These are phyloP conservation scores for Trinorchestia longiramus DNA, from an alignment of 1,140 invertebrate species.

Conservation along the genomic window DNA sequence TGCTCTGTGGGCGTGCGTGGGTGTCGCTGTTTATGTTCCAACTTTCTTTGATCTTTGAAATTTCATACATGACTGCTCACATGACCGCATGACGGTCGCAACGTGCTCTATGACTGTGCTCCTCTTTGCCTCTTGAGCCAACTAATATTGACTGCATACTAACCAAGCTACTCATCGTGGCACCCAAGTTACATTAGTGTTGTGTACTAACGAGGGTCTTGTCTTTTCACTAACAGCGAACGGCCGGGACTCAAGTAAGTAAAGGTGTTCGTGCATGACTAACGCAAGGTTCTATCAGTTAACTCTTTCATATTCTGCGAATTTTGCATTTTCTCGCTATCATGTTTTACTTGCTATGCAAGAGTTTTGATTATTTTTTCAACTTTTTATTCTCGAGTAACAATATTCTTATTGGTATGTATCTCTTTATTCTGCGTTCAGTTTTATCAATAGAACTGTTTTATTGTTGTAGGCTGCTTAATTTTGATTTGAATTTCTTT, in stretches of 20 bases:
- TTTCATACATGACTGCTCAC: not conserved
- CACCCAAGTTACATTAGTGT: not conserved
- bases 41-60: too few relatives aligned
- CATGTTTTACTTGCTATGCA: not conserved
- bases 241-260: constrained; percentile 56
- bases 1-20: not conserved
- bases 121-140: not conserved
- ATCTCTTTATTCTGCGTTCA: not conserved
- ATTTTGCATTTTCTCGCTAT: not conserved
- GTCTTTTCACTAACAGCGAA: constrained; percentile 57
- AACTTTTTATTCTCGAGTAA: not conserved
- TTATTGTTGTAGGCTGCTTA: not conserved
- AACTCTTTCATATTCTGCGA: not conserved
- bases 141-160: not conserved
- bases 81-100: not conserved
- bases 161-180: not conserved
- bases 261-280: not conserved
- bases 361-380: not conserved
- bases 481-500: not conserved
- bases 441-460: not conserved
- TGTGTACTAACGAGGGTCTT: constrained; percentile 36
- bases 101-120: not conserved
- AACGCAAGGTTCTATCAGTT: not conserved
- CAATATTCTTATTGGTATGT: too few relatives aligned
- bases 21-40: too few relatives aligned